Conservation (phyloP, 2,113 vertebrate species). For the Cynoglossus semilaevis region DNA sequence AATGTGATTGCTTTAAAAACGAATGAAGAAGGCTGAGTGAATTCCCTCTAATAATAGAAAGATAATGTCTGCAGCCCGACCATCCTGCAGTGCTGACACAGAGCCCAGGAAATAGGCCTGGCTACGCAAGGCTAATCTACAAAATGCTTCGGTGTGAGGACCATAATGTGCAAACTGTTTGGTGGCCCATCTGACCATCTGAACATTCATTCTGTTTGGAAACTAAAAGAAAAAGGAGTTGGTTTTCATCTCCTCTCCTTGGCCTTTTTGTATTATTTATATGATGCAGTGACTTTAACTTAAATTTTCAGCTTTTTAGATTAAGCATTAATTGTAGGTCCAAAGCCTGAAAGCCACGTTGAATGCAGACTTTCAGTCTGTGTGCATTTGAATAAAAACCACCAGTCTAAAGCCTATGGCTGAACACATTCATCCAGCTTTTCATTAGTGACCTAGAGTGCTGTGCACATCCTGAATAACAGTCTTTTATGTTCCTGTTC, state of each 20-base stretch:
- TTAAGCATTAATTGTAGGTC: not conserved
- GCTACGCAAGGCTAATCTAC: not conserved
- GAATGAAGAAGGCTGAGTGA: not conserved
- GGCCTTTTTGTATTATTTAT: too few relatives aligned
- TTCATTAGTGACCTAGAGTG: constrained; percentile 5
- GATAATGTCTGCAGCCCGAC: not conserved
- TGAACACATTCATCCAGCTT: not conserved
- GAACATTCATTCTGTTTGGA: too few relatives aligned
- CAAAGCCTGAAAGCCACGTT: not conserved
- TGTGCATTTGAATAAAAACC: not conserved
- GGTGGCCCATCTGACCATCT: not conserved
- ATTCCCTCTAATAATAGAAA: not conserved
- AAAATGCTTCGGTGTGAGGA: not conserved
- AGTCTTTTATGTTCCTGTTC: not conserved
- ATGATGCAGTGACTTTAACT: too few relatives aligned
- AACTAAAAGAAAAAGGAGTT: too few relatives aligned
- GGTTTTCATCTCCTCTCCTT: too few relatives aligned
- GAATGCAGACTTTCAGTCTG: too few relatives aligned
- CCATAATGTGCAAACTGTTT: not conserved
- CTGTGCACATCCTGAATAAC: not conserved
- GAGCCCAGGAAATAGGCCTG: not conserved
- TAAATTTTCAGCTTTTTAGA: too few relatives aligned
- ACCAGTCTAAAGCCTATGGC: not conserved
- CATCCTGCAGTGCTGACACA: not conserved
- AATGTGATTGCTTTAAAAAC: not conserved